Percentiles rank a stretch among this genome's conserved stretches.
phyloP scores from a whole-genome alignment of 1,140 invertebrate genomes.

The Drosophila funebris region DNA sequence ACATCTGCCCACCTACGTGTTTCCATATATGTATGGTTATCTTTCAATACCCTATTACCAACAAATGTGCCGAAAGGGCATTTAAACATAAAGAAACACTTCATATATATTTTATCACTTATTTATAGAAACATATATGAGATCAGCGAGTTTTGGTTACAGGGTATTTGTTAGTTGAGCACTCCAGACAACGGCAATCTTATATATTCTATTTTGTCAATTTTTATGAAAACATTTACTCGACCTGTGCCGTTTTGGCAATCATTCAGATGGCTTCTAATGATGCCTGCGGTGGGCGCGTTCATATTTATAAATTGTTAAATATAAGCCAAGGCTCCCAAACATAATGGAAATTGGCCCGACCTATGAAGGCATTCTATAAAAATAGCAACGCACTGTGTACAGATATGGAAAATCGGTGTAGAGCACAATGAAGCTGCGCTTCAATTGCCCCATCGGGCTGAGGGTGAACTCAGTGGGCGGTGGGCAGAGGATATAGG shows the following conservation, averaged over 20 bases:
- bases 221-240: constrained; percentile 25
- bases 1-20: constrained; percentile 60
- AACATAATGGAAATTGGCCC: constrained; percentile 36
- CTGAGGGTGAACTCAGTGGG: constrained; percentile 34
- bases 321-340: constrained; percentile 38
- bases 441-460: constrained; percentile 54
- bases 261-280: constrained; percentile 53
- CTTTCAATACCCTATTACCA: constrained; percentile 2
- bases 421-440: constrained; percentile 58
- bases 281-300: constrained; percentile 33
- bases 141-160: fast-evolving
- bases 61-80: not conserved
- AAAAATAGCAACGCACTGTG: constrained; percentile 70
- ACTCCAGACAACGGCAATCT: too few relatives aligned
- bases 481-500: not conserved
- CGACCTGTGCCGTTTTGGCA: constrained; percentile 25
- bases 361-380: constrained; percentile 25
- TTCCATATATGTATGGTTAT: constrained; percentile 8
- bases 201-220: constrained; percentile 34
- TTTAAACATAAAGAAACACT: too few relatives aligned
- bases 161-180: constrained; percentile 3
- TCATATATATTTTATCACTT: not conserved
- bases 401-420: constrained; percentile 78
- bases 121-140: too few relatives aligned
- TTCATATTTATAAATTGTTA: constrained; percentile 50